Evolutionary conservation across 2,113 vertebrate species (phyloP), one percentile per base, ranked within the genome.

Genomic region (Neotragus pygmaeus): DNA sequence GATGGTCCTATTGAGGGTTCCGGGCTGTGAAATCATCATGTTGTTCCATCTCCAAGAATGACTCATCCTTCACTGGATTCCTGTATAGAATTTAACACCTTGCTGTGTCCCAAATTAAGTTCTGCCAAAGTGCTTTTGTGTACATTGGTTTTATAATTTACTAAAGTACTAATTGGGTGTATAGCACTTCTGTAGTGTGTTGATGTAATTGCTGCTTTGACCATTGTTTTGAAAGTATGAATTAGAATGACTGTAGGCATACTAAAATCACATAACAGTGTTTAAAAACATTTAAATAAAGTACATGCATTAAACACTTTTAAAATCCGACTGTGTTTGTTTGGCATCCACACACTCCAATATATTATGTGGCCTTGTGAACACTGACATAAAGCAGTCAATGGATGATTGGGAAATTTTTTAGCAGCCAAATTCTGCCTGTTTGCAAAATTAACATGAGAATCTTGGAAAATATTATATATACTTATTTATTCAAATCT

Each of bases 211-310:
- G 75, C 94, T 96, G 75, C 27, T 98, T 75, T 95, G 88, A 6
- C 17, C 90, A 0, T 13, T 91, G 49, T 98, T 97, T 95, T 94
- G 14, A 96, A 83, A 45, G 13, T 89, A 49, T 83, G 51, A 77
- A 39, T 89, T 60, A 84, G 36, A 93, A 19, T 55, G 53, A 96
- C 33, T 88, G 80, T 97, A 96, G 98, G 49, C 88, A 96, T 92
- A 86, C 62, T 89, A 64, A 95, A 91, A 36, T 84, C 30, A 45
- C 87, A 64, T 96, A 58, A 96, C 55, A 85, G 81, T 80, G 80
- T 92, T 97, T 82, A 95, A 96, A 96, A 98, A 25, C 39, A 33
- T 95, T 98, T 92, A 77, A 99, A 99, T 99, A 99, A 99, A 99
- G 47, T 92, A 66, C 3, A 62, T 89, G 53, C 83, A 93, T 88